phyloP scores from a whole-genome alignment of 2,113 vertebrate genomes.

The Hylia prasina region DNA sequence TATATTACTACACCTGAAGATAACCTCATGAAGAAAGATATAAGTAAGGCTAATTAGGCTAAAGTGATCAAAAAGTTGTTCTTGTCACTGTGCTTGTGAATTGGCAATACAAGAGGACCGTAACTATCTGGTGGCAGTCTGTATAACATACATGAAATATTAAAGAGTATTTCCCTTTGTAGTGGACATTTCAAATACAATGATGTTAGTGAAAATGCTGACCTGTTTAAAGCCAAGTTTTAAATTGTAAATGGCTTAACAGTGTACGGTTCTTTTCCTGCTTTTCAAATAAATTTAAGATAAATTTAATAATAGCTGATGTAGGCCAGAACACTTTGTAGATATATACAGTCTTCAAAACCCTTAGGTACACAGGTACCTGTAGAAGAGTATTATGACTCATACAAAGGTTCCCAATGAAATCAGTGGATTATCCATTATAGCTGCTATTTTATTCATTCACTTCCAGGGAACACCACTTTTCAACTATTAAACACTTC shows the following conservation, averaged over 20 bases:
- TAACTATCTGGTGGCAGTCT: background rate
- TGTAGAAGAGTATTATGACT: background rate
- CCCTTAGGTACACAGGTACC: background rate
- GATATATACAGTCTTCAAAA: background rate
- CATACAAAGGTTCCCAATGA: background rate
- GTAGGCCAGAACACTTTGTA: background rate
- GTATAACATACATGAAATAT: constrained; percentile 9
- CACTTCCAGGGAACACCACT: background rate
- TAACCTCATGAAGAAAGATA: background rate
- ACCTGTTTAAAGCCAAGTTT: background rate
- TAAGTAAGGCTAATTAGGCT: constrained; percentile 41
- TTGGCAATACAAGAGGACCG: background rate
- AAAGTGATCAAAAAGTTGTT: constrained; percentile 36
- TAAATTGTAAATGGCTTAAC: background rate
- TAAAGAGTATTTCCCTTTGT: background rate
- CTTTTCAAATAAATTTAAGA: background rate
- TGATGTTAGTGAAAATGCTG: background rate
- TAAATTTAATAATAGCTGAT: background rate
- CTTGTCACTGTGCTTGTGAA: background rate
- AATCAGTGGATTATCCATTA: background rate
- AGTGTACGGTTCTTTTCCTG: background rate
- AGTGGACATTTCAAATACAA: background rate
- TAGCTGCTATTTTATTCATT: background rate
- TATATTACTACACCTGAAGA: constrained; percentile 15
- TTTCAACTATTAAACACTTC: background rate